Percentiles rank a stretch among this genome's conserved stretches.
These are phyloP conservation scores for Ficedula albicollis DNA, from an alignment of 2,797 vertebrate species.

Conservation along the genomic window DNA sequence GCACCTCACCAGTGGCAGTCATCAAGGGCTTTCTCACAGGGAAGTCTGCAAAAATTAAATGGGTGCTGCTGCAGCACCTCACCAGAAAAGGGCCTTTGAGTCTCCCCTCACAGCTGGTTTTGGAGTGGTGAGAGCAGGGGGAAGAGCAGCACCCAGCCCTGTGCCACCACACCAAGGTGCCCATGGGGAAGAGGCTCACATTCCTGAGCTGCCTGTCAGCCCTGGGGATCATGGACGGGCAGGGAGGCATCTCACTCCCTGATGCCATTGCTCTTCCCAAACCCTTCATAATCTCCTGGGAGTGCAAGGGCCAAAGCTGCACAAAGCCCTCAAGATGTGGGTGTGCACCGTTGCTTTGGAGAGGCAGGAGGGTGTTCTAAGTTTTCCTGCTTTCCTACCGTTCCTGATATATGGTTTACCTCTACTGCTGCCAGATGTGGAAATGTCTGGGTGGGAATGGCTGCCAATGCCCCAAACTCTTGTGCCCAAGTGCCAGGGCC, in stretches of 20 bases:
- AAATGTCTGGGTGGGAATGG: not conserved
- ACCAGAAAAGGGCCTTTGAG: not conserved
- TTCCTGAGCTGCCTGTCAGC: not conserved
- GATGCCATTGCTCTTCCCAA: not conserved
- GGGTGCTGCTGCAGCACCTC: not conserved
- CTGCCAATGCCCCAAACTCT: not conserved
- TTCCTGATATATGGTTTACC: accelerated
- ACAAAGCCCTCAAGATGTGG: not conserved
- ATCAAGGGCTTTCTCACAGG: no score
- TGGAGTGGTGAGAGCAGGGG: no score
- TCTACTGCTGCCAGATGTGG: not conserved
- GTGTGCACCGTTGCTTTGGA: not conserved
- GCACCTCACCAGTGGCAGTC: not conserved
- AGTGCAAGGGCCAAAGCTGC: not conserved
- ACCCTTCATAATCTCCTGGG: not conserved
- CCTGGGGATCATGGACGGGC: not conserved
- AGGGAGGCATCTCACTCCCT: not conserved
- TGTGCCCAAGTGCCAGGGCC: not conserved
- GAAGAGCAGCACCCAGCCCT: not conserved
- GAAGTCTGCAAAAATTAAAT: not conserved
- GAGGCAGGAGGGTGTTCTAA: not conserved
- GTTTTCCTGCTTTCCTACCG: not conserved
- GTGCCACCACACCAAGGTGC: no score
- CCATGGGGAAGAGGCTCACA: not conserved
- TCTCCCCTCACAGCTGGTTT: not conserved